These are phyloP conservation scores for Orthosia gracilis DNA, from an alignment of 2,888 invertebrate species.

Conservation along the genomic window DNA sequence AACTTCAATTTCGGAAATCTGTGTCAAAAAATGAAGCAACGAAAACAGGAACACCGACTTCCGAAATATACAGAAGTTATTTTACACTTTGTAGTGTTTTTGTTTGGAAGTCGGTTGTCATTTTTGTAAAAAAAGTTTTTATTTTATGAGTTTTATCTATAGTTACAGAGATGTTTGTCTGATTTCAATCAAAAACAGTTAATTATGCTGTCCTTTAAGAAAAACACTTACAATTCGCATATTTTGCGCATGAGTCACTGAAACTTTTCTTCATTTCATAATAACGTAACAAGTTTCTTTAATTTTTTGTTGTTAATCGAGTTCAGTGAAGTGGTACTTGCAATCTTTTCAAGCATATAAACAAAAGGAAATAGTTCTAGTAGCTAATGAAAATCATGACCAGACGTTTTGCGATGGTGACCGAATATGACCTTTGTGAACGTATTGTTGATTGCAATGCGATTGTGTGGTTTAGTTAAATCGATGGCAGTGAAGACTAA, in stretches of 20 bases:
- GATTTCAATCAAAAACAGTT: no score
- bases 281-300: not conserved
- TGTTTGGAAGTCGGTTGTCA: no score
- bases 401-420: not conserved
- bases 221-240: no score
- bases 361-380: constrained; percentile 9
- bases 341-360: constrained; percentile 10
- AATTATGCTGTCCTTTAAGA: no score
- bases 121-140: no score
- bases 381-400: not conserved
- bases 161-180: no score
- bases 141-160: no score
- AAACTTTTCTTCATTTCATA: constrained; percentile 14
- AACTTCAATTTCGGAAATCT: no score
- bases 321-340: constrained; percentile 21
- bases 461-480: not conserved
- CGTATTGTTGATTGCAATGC: not conserved
- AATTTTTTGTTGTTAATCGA: constrained; percentile 12
- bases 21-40: no score
- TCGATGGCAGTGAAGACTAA: not conserved
- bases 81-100: no score
- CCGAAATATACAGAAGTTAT: no score
- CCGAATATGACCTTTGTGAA: constrained; percentile 9
- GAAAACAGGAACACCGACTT: no score
- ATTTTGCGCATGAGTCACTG: constrained; percentile 2